Evolutionary conservation across 2,113 vertebrate genomes (phyloP).

Genomic region (Gnathonemus echidnorhynchus): DNA sequence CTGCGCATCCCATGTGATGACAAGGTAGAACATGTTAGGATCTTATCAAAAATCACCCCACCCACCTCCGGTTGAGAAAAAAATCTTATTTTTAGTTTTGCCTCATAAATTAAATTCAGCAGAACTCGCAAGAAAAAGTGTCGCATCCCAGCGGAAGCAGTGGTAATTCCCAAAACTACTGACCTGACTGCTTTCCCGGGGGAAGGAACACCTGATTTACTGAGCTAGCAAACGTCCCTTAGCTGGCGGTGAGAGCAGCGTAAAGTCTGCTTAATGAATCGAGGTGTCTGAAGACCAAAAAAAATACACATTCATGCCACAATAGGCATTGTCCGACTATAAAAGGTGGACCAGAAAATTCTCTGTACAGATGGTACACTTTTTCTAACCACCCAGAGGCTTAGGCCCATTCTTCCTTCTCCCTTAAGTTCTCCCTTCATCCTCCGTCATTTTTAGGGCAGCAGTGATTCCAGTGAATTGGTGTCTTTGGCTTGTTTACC

Average conservation of each 20-base stretch:
- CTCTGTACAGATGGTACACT: not conserved
- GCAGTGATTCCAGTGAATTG: not conserved
- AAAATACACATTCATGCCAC: not conserved
- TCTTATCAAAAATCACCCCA: not conserved
- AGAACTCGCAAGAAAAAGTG: not conserved
- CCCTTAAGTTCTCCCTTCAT: not conserved
- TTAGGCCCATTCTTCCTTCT: not conserved
- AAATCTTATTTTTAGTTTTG: constrained; percentile 1
- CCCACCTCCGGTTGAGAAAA: not conserved
- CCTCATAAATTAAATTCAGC: not conserved
- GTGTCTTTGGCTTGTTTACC: not conserved
- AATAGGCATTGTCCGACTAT: not conserved
- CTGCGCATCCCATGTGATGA: not conserved
- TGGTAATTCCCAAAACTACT: constrained; percentile 4
- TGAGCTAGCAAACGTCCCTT: not conserved
- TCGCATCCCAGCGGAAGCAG: not conserved
- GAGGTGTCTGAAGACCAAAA: not conserved
- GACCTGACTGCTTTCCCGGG: not conserved
- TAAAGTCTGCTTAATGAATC: not conserved
- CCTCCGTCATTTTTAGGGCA: not conserved
- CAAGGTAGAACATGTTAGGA: not conserved
- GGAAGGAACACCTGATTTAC: not conserved
- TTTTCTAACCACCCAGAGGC: not conserved
- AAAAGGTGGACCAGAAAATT: not conserved
- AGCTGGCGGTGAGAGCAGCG: not conserved